phyloP scores from a whole-genome alignment of 2,888 invertebrate genomes.

The Eupithecia tripunctaria region DNA sequence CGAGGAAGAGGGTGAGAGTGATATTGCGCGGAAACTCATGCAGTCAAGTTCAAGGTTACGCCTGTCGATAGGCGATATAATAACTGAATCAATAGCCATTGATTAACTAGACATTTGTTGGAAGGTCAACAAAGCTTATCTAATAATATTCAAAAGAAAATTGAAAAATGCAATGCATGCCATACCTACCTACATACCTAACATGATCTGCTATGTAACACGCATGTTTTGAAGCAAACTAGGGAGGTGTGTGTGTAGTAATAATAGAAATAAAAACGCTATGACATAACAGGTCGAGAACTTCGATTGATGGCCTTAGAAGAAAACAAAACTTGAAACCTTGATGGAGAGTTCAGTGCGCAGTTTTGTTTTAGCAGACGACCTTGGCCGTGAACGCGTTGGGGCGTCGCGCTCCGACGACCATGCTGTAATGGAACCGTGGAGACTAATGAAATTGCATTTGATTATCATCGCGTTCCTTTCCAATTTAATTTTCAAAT shows the following conservation, averaged over 20 bases:
- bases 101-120: constrained; percentile 33
- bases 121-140: neutral
- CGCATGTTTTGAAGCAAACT: neutral
- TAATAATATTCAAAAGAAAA: neutral
- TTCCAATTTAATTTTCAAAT: constrained; percentile 50
- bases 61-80: constrained; percentile 57
- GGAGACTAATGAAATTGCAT: constrained; percentile 73
- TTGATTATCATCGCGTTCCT: constrained; percentile 71
- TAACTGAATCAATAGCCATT: constrained; percentile 58
- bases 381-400: constrained; percentile 82
- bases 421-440: constrained; percentile 72
- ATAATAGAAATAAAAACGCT: neutral
- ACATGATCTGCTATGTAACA: neutral
- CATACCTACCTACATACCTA: neutral
- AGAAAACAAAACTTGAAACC: constrained; percentile 43
- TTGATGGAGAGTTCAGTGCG: constrained; percentile 62
- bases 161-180: neutral
- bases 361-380: constrained; percentile 76
- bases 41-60: constrained; percentile 77
- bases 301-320: constrained; percentile 25
- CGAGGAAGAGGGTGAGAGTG: constrained; percentile 51
- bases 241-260: neutral
- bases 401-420: constrained; percentile 77
- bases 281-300: constrained; percentile 2
- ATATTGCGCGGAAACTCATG: constrained; percentile 57